phyloP scores from a whole-genome alignment of 2,888 invertebrate genomes.

The Linnaemya tessellans region DNA sequence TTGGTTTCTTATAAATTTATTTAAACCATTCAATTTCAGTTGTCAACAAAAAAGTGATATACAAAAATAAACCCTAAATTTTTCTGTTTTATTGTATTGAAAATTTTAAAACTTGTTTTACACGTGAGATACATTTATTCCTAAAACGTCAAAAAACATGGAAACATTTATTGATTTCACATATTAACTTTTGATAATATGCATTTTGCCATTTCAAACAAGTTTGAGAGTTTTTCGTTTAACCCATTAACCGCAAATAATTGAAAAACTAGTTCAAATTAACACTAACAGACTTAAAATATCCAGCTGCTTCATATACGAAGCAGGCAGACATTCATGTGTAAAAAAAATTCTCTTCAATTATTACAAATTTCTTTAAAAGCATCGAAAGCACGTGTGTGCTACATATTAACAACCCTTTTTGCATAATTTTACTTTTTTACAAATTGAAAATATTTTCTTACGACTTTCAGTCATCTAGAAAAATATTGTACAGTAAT shows the following conservation, averaged over 20 bases:
- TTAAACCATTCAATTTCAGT: too few relatives aligned
- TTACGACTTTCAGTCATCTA: slow-evolving; percentile 35
- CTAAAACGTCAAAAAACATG: not conserved
- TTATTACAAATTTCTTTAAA: slow-evolving; percentile 2
- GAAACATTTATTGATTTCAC: slow-evolving; percentile 18
- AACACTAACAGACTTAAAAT: slow-evolving; percentile 26
- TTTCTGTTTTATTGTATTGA: too few relatives aligned
- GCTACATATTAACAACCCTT: slow-evolving; percentile 41
- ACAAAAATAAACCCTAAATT: too few relatives aligned
- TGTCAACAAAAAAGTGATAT: too few relatives aligned
- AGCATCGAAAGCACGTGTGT: slow-evolving; percentile 18
- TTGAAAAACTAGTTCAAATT: slow-evolving; percentile 51
- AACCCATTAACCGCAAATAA: slow-evolving; percentile 56
- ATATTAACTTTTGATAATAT: not conserved
- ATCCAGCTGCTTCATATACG: slow-evolving; percentile 40
- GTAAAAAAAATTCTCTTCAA: slow-evolving; percentile 18
- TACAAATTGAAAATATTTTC: not conserved
- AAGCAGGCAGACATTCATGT: not conserved
- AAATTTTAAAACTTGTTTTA: not conserved
- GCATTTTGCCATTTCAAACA: slow-evolving; percentile 3
- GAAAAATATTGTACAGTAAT: slow-evolving; percentile 48
- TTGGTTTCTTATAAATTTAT: too few relatives aligned
- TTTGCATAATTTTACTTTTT: not conserved
- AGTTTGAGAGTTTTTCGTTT: not conserved
- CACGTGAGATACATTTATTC: not conserved